phyloP scores from a whole-genome alignment of 2,888 invertebrate genomes.

The Catocala sponsa region DNA sequence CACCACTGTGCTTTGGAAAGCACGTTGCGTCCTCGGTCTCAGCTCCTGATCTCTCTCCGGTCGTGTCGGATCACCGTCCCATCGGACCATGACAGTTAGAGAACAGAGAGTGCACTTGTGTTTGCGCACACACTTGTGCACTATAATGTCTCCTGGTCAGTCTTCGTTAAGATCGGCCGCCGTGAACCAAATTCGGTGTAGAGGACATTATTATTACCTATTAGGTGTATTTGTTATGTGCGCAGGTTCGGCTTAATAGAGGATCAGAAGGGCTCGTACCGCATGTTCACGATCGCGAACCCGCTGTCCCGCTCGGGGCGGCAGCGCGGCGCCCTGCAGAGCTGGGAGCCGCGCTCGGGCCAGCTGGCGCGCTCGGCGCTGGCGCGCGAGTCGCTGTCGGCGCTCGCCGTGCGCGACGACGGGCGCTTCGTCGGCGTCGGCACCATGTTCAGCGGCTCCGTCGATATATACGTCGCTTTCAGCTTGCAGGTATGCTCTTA shows the following conservation, averaged over 20 bases:
- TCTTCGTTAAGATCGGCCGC: no score
- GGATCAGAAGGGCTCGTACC: slow-evolving; percentile 89
- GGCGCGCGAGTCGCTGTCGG: slow-evolving; percentile 93
- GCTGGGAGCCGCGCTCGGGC: slow-evolving; percentile 90
- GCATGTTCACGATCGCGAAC: slow-evolving; percentile 94
- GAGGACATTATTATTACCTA: no score
- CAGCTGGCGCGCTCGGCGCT: slow-evolving; percentile 86
- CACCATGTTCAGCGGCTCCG: slow-evolving; percentile 97
- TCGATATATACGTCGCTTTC: slow-evolving; percentile 96
- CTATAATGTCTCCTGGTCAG: no score
- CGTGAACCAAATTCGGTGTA: no score
- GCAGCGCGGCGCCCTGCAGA: slow-evolving; percentile 92
- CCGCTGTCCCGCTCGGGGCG: slow-evolving; percentile 92
- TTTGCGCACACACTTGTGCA: no score
- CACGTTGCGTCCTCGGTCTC: no score
- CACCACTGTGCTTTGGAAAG: no score
- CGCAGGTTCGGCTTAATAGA: slow-evolving; percentile 91
- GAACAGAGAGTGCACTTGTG: no score
- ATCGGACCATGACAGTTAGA: no score
- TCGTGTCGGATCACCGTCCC: no score
- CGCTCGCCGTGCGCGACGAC: slow-evolving; percentile 96
- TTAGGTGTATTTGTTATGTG: slow-evolving; percentile 24
- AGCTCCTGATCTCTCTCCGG: no score
- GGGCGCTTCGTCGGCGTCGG: slow-evolving; percentile 97
- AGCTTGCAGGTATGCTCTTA: slow-evolving; percentile 92